Evolutionary conservation across 2,797 vertebrate species (phyloP).

Genomic region (Enteromius viviparus): DNA sequence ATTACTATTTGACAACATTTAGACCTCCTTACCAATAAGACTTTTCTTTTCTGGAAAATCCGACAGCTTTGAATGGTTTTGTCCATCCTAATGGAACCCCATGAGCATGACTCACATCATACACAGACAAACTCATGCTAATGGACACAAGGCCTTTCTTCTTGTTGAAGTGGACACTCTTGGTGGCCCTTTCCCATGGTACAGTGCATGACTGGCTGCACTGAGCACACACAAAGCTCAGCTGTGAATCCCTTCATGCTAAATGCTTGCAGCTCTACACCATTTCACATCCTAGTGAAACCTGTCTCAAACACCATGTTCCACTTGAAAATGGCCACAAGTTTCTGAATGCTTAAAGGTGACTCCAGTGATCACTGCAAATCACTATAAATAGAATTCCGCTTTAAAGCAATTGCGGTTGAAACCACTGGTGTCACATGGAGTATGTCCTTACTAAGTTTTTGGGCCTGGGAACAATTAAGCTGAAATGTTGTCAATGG

Average conservation of each 20-base stretch:
- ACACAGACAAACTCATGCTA: conserved; percentile 11
- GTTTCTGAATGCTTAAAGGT: not conserved
- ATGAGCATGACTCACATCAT: not conserved
- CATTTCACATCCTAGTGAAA: conserved; percentile 14
- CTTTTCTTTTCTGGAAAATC: conserved; percentile 12
- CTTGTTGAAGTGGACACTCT: conserved; percentile 37
- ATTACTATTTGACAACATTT: conserved; percentile 37
- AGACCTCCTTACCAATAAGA: conserved; percentile 18
- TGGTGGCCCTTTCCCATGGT: conserved; percentile 61
- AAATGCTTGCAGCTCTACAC: not conserved
- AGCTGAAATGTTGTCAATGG: too few relatives aligned
- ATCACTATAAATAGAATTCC: too few relatives aligned
- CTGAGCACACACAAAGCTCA: conserved; percentile 28
- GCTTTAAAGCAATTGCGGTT: too few relatives aligned
- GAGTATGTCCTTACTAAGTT: too few relatives aligned
- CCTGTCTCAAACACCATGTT: not conserved
- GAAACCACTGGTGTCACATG: too few relatives aligned
- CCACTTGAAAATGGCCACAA: not conserved
- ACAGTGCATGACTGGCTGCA: conserved; percentile 37
- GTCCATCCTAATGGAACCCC: conserved; percentile 5
- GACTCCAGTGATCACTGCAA: too few relatives aligned
- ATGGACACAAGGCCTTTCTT: conserved; percentile 37
- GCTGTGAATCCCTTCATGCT: conserved; percentile 26
- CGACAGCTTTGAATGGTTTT: conserved; percentile 4
- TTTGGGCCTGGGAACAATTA: too few relatives aligned